Percentiles rank a stretch among this genome's conserved stretches.
phyloP scores from a whole-genome alignment of 2,888 invertebrate species.

The Lutraria lutraria region DNA sequence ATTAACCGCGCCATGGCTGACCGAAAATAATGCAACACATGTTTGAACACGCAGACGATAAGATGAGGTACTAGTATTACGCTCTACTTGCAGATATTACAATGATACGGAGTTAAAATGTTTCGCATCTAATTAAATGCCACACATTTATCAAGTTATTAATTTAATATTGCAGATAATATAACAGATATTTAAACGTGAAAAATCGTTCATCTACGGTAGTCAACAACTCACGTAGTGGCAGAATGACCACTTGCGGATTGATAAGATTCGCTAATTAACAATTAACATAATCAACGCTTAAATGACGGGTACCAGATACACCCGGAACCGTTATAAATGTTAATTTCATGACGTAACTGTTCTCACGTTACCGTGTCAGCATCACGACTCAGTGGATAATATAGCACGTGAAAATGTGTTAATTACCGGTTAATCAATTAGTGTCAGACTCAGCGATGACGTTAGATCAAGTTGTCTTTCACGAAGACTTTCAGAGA shows the following conservation, averaged over 20 bases:
- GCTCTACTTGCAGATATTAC: too few relatives aligned
- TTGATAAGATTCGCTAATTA: conserved; percentile 56
- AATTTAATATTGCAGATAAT: too few relatives aligned
- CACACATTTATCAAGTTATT: too few relatives aligned
- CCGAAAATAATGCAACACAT: too few relatives aligned
- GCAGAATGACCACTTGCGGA: conserved; percentile 25
- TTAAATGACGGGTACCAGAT: conserved; percentile 57
- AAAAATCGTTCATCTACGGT: background rate
- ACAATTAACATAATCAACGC: conserved; percentile 44
- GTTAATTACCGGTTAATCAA: conserved; percentile 66
- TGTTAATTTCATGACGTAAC: conserved; percentile 60
- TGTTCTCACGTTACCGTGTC: conserved; percentile 65
- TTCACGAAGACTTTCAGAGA: conserved; percentile 17
- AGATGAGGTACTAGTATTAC: too few relatives aligned
- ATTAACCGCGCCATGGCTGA: too few relatives aligned
- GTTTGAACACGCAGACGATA: too few relatives aligned
- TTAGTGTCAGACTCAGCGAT: conserved; percentile 59
- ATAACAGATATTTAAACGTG: background rate
- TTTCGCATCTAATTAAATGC: too few relatives aligned
- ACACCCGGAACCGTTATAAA: conserved; percentile 56
- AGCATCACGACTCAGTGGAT: conserved; percentile 39
- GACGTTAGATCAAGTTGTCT: conserved; percentile 24
- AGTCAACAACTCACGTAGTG: background rate
- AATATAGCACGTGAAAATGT: conserved; percentile 53
- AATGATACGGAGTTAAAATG: too few relatives aligned